Conservation (phyloP, 2,113 vertebrate species). For the Misgurnus mizolepis region DNA sequence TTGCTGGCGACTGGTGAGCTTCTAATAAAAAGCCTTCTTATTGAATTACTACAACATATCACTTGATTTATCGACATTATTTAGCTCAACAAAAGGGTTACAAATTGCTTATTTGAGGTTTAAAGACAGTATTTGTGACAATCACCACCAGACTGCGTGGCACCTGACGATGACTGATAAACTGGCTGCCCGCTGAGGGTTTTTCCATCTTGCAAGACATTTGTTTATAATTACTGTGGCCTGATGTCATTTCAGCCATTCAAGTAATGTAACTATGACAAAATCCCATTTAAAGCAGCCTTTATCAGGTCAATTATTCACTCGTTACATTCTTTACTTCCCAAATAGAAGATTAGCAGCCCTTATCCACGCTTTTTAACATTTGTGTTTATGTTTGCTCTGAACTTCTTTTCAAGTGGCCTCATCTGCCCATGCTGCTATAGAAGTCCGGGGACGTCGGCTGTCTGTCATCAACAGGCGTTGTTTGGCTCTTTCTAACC, state of each 20-base stretch:
- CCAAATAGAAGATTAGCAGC: slow-evolving; percentile 53
- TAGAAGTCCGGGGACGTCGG: slow-evolving; percentile 34
- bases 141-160: background rate
- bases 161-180: slow-evolving; percentile 7
- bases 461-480: slow-evolving; percentile 38
- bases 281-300: slow-evolving; percentile 57
- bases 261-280: slow-evolving; percentile 61
- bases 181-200: slow-evolving; percentile 21
- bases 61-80: background rate
- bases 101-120: background rate
- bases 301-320: slow-evolving; percentile 64
- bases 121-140: slow-evolving; percentile 1
- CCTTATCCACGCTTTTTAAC: slow-evolving; percentile 53
- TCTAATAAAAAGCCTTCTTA: background rate
- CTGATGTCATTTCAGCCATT: background rate
- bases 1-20: background rate
- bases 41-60: background rate
- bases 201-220: slow-evolving; percentile 2
- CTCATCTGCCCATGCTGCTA: slow-evolving; percentile 35
- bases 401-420: slow-evolving; percentile 45
- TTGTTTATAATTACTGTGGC: slow-evolving; percentile 1
- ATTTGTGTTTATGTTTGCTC: slow-evolving; percentile 59
- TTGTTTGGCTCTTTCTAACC: slow-evolving; percentile 9
- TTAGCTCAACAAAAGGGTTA: background rate
- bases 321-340: slow-evolving; percentile 61